These are phyloP conservation scores for Phaedon cochleariae DNA, from an alignment of 2,888 invertebrate species.

Conservation along the genomic window DNA sequence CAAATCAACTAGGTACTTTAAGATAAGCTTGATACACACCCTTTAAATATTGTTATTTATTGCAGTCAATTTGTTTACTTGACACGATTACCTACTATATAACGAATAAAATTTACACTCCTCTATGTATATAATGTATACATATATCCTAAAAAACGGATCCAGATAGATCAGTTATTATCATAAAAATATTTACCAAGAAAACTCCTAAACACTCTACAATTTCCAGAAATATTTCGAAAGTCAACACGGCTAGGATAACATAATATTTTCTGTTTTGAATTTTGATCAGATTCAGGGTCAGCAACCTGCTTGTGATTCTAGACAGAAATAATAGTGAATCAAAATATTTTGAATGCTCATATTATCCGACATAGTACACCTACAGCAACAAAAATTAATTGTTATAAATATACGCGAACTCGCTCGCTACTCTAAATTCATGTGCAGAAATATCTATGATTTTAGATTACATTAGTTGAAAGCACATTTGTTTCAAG, in stretches of 20 bases:
- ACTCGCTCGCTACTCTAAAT: background rate
- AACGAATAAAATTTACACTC: too few species aligned
- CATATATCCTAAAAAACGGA: too few species aligned
- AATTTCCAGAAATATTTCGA: background rate
- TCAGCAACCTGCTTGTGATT: background rate
- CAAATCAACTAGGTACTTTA: too few species aligned
- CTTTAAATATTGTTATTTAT: too few species aligned
- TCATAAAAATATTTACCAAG: background rate
- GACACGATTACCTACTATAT: too few species aligned
- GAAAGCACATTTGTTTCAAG: too few species aligned
- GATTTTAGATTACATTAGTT: too few species aligned
- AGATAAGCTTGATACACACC: too few species aligned
- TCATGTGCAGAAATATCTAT: too few species aligned
- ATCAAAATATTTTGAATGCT: background rate
- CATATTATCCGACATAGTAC: too few species aligned
- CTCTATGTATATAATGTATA: too few species aligned
- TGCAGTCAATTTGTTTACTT: too few species aligned
- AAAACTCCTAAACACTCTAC: conserved; percentile 1
- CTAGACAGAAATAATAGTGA: background rate
- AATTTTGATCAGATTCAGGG: background rate
- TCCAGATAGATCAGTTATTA: background rate
- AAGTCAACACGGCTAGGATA: background rate
- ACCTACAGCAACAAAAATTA: background rate
- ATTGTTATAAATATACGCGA: background rate
- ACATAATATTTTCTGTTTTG: background rate